Conservation (phyloP, 2,888 invertebrate species). For the Odiellus spinosus region DNA sequence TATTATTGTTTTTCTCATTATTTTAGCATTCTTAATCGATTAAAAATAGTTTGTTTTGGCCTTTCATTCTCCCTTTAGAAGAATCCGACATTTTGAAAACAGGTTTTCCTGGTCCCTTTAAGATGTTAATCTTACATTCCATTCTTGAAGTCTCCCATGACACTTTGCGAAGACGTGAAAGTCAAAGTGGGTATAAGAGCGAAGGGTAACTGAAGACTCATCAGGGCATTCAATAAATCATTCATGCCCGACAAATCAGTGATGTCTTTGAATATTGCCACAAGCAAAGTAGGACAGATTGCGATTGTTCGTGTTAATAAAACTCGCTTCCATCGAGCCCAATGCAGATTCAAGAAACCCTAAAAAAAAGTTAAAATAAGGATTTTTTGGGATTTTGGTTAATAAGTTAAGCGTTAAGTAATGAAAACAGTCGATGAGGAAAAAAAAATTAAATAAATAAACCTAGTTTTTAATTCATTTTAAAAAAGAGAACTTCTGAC, state of each 20-base stretch:
- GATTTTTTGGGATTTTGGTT: too few relatives aligned
- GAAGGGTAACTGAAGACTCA: constrained; percentile 73
- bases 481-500: too few relatives aligned
- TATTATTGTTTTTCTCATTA: too few relatives aligned
- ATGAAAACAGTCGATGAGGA: too few relatives aligned
- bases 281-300: constrained; percentile 48
- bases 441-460: too few relatives aligned
- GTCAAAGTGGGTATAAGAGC: constrained; percentile 71
- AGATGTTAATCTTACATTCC: constrained; percentile 44
- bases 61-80: too few relatives aligned
- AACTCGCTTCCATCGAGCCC: constrained; percentile 74
- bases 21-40: too few relatives aligned
- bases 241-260: constrained; percentile 61
- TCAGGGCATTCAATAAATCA: constrained; percentile 66
- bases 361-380: constrained; percentile 19
- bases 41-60: too few relatives aligned
- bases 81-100: too few relatives aligned
- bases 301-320: constrained; percentile 68
- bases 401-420: too few relatives aligned
- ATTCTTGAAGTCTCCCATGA: constrained; percentile 73
- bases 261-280: constrained; percentile 30
- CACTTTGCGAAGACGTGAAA: constrained; percentile 55
- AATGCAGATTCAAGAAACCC: constrained; percentile 66
- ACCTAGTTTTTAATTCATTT: too few relatives aligned
- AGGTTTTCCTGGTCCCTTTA: too few relatives aligned